Base-by-base conservation (phyloP, 2,888 invertebrate genomes). In the Chorisops tibialis region DNA sequence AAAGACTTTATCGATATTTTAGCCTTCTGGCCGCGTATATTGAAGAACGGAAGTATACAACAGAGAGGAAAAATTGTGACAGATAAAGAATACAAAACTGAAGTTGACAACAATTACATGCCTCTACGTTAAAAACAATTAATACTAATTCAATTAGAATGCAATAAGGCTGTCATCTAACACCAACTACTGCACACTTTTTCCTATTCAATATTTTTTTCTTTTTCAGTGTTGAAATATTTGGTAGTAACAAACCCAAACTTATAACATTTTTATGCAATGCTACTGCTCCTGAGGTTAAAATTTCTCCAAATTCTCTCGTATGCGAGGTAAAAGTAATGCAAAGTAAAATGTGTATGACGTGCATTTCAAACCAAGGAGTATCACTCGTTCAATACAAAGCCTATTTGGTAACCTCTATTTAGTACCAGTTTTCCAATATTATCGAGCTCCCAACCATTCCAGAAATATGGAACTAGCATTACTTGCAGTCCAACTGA, bases 191-290 rank as follows among this genome's bases (percentile, higher is more conserved):
- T n/a, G n/a, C n/a, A n/a, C n/a, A n/a, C n/a, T n/a, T n/a, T n/a
- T n/a, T n/a, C n/a, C n/a, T n/a, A n/a, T n/a, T n/a, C n/a, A n/a
- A n/a, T n/a, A n/a, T n/a, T n/a, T n/a, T n/a, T n/a, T n/a, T 47
- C 43, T 45, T 48, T 65, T 59, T 1, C 47, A 72, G 72, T 14
- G 11, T 76, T 1, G 70, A 70, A 61, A 63, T 73, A 18, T 68
- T 77, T n/a, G 77, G 76, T 0, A 65, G 67, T 39, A 9, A 61
- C 3, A 61, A 67, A 4, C 67, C 70, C 0, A 69, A 62, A 52
- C 67, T 73, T 2, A 74, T 73, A 45, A 70, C 70, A 38, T 56
- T 77, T 4, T 43, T 62, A 12, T 72, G 72, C 3, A 61, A 70
- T 39, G 70, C 75, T 1, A 35, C 71, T 9, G 72, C 75, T 24